Percentiles rank a stretch among this genome's conserved stretches.
Conservation (phyloP, 2,888 invertebrate genomes). For the Meandrusa payeni region DNA sequence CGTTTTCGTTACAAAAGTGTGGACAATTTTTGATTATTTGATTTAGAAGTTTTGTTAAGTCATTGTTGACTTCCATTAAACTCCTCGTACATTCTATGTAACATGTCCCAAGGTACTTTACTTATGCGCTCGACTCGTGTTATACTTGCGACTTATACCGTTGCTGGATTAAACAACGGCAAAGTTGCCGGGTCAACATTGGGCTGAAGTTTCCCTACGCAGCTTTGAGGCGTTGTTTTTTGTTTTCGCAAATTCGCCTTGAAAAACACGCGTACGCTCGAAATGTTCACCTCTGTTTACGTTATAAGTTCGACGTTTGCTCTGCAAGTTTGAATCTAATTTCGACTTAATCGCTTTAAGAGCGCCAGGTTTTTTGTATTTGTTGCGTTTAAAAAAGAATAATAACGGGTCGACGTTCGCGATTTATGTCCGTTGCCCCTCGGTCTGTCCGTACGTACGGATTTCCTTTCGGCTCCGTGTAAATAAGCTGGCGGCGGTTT, state of each 20-base stretch:
- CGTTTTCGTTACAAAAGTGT: no score
- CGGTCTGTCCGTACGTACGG: constrained; percentile 58
- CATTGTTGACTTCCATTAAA: background rate
- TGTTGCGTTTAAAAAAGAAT: constrained; percentile 58
- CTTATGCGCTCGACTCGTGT: constrained; percentile 68
- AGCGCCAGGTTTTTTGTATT: constrained; percentile 38
- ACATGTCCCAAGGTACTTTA: constrained; percentile 3
- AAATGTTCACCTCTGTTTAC: constrained; percentile 42
- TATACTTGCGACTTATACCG: constrained; percentile 74
- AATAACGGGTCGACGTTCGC: constrained; percentile 63
- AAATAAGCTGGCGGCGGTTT: constrained; percentile 66
- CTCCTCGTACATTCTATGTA: no score
- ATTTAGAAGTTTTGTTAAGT: no score
- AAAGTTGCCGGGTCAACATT: constrained; percentile 73
- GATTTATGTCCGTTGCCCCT: constrained; percentile 68
- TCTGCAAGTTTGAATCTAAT: constrained; percentile 45
- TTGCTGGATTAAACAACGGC: constrained; percentile 73
- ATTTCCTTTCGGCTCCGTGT: constrained; percentile 68
- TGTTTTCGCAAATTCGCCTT: constrained; percentile 51
- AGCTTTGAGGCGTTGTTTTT: constrained; percentile 52
- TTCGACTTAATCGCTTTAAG: constrained; percentile 17
- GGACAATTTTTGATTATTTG: no score
- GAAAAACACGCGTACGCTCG: constrained; percentile 48
- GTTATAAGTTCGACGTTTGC: constrained; percentile 49
- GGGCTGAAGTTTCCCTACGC: constrained; percentile 56